Percentiles rank a stretch among this genome's conserved stretches.
These are phyloP conservation scores for Platynereis dumerilii DNA, from an alignment of 2,888 invertebrate genomes.

Conservation along the genomic window DNA sequence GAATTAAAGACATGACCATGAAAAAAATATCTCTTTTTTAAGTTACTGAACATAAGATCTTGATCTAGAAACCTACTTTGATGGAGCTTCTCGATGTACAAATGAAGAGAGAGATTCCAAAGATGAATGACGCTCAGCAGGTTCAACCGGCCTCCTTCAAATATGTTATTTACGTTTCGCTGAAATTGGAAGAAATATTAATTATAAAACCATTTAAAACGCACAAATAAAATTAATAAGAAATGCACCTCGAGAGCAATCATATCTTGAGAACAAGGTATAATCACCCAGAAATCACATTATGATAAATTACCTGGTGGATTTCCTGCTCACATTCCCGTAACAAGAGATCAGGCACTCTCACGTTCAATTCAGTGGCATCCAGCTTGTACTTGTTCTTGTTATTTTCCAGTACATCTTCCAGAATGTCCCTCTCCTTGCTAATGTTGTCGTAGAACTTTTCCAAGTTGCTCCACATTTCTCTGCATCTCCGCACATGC, in stretches of 20 bases:
- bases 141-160: constrained; percentile 55
- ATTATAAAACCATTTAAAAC: no score
- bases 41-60: no score
- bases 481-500: constrained; percentile 38
- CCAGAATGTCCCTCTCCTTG: constrained; percentile 48
- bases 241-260: no score
- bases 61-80: constrained; percentile 42
- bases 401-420: constrained; percentile 49
- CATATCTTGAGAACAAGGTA: no score
- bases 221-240: no score
- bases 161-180: constrained; percentile 58
- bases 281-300: no score
- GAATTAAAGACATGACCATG: no score
- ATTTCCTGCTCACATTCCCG: constrained; percentile 56
- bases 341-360: constrained; percentile 55
- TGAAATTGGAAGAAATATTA: constrained; percentile 38
- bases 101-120: constrained; percentile 56
- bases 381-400: constrained; percentile 47
- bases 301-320: constrained; percentile 52
- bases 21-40: no score
- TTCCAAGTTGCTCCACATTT: no score
- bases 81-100: constrained; percentile 52
- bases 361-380: constrained; percentile 47
- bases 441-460: constrained; percentile 39
- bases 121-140: constrained; percentile 52